Conservation (phyloP, 2,797 vertebrate species). For the Cephalopachus bancanus region DNA sequence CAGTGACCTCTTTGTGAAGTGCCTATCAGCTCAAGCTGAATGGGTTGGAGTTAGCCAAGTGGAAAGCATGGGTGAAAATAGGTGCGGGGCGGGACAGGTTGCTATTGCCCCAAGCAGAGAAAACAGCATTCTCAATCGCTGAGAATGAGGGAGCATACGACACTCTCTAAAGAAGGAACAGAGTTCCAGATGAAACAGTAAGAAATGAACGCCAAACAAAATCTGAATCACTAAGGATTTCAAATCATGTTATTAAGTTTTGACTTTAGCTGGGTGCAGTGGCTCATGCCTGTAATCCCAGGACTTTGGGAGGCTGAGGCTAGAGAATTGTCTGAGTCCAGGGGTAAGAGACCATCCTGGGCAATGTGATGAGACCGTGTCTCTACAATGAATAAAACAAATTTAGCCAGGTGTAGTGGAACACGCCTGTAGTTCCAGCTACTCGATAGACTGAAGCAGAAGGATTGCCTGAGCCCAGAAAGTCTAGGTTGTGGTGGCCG, state of each 20-base stretch:
- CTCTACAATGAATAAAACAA: too few relatives aligned
- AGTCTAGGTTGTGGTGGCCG: too few relatives aligned
- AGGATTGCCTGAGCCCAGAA: too few relatives aligned
- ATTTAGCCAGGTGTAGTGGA: too few relatives aligned
- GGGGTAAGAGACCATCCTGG: too few relatives aligned
- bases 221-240: not conserved
- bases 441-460: too few relatives aligned
- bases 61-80: not conserved
- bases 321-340: too few relatives aligned
- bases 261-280: not conserved
- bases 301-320: too few relatives aligned
- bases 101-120: not conserved
- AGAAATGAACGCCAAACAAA: not conserved
- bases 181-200: not conserved
- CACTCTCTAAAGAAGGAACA: not conserved
- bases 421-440: too few relatives aligned
- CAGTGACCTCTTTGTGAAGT: not conserved
- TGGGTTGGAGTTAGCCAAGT: not conserved
- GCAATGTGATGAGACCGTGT: too few relatives aligned
- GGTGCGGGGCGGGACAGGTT: not conserved
- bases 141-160: not conserved
- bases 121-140: not conserved
- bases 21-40: too few relatives aligned
- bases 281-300: too few relatives aligned
- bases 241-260: not conserved